Conservation (phyloP, 2,888 invertebrate genomes). For the Drosophila parthenogenetica region DNA sequence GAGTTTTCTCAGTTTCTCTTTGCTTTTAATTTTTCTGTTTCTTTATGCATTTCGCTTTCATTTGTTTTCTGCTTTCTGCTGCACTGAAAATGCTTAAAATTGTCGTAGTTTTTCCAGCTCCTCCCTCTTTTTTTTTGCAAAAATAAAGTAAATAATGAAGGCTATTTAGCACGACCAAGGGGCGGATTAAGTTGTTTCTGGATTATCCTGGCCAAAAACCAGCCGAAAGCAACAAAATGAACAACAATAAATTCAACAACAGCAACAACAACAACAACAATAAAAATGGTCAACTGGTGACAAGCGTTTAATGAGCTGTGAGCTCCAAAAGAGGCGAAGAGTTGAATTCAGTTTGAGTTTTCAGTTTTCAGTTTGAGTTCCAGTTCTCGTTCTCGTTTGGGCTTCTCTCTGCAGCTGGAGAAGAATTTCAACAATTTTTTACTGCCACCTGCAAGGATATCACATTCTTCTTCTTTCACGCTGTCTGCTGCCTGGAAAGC, state of each 20-base stretch:
- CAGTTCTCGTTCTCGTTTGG: background rate
- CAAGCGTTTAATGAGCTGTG: constrained; percentile 76
- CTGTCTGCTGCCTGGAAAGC: constrained; percentile 15
- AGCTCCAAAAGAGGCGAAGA: constrained; percentile 12
- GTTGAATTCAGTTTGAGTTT: background rate
- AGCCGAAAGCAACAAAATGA: constrained; percentile 38
- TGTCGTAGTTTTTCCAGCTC: constrained; percentile 39
- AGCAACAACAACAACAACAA: constrained; percentile 23
- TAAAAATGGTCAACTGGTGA: constrained; percentile 46
- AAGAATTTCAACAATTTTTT: constrained; percentile 74
- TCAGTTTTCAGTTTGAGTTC: background rate
- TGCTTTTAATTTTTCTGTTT: constrained; percentile 13
- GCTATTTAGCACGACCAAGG: constrained; percentile 77
- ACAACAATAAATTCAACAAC: constrained; percentile 29
- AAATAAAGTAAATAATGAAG: constrained; percentile 76
- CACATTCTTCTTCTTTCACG: constrained; percentile 53
- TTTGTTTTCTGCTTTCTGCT: constrained; percentile 31
- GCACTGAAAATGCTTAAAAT: constrained; percentile 39
- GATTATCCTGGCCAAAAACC: constrained; percentile 37
- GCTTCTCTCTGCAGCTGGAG: constrained; percentile 4
- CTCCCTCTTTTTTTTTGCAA: constrained; percentile 21
- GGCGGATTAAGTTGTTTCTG: constrained; percentile 67
- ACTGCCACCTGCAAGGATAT: constrained; percentile 76
- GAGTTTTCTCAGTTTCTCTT: background rate
- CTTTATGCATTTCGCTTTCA: constrained; percentile 11